Conservation (phyloP, 2,797 vertebrate species). For the Phrynocephalus guinanensis region DNA sequence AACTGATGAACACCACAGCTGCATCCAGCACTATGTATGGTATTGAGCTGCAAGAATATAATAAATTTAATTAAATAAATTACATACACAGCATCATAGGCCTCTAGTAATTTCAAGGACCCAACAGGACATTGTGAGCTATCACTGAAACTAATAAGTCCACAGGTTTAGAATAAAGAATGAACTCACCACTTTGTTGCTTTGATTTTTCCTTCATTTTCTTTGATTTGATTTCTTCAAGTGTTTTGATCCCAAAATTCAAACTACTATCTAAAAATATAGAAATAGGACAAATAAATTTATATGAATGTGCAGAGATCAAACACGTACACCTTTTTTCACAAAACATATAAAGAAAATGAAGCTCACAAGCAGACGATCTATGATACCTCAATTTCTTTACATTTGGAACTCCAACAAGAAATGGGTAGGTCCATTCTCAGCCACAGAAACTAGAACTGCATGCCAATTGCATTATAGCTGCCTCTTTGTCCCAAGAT, state of each 20-base stretch:
- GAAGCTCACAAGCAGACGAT: accelerated
- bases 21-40: not conserved
- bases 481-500: not conserved
- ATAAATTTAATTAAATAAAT: not conserved
- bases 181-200: slow-evolving; percentile 80
- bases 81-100: not conserved
- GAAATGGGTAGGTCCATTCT: not conserved
- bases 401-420: not conserved
- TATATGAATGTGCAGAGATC: not conserved
- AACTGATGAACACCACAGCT: not conserved
- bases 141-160: not conserved
- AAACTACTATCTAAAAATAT: slow-evolving; percentile 81
- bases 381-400: not conserved
- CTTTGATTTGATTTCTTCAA: slow-evolving; percentile 93
- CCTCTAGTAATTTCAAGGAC: not conserved
- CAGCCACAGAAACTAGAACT: not conserved
- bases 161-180: not conserved
- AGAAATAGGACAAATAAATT: not conserved
- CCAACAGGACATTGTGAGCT: not conserved
- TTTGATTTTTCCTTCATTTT: slow-evolving; percentile 89
- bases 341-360: not conserved
- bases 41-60: not conserved
- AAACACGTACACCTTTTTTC: not conserved
- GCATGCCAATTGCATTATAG: not conserved
- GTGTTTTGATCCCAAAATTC: slow-evolving; percentile 93